Evolutionary conservation across 2,113 vertebrate species (phyloP), one percentile per base, ranked within the genome.

Genomic region (Chamaetylas fuelleborni): DNA sequence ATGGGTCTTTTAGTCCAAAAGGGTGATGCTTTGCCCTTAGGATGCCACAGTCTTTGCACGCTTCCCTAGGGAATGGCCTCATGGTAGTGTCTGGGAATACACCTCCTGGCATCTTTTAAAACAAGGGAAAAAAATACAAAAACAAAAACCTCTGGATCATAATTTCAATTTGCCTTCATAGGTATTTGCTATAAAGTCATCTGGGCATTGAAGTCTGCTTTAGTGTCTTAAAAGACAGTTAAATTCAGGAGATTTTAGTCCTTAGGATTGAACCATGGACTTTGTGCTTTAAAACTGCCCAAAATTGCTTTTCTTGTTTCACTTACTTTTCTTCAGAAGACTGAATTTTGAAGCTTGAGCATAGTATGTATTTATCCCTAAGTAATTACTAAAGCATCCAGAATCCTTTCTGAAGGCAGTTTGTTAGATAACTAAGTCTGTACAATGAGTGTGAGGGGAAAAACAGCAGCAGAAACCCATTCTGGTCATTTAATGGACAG

Each of bases 31-130:
- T 60, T 3, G 7, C 38, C 43, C 14, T 24, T 11, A 26, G 22
- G 77, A 38, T 56, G 28, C 31, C 20, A 19, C 66, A 60, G 38
- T 34, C 24, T 62, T 80, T 4, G 0, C 13, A 4, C 0, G 0
- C 11, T 78, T 78, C 38, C 53, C 56, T 2, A 1, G 36, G 53
- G 83, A 93, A 51, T 5, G 8, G 5, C n/a, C 1, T 3, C 12
- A 0, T 19, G 34, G 9, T 11, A 29, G 34, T 6, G 28, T 22
- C 29, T 4, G 3, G 42, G 28, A 50, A 64, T 62, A 19, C 22
- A 6, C 22, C 9, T 73, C 22, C 40, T 28, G 11, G 0, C 18
- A 42, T 18, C 12, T 23, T 74, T 56, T 24, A 54, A 76, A 70
- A 66, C 9, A 17, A 45, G 5, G 15, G 2, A 24, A 34, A 42